Percentiles rank a stretch among this genome's conserved stretches.
These are phyloP conservation scores for Mus musculus DNA, from an alignment of 2,113 vertebrate genomes.

Conservation along the genomic window GRCm39 chr4:77090501-77091000, in stretches of 20 bases:
- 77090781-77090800: neutral
- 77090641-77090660: neutral
- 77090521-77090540: neutral
- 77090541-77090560: neutral
- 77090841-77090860: neutral
- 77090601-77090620: neutral
- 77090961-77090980: neutral
- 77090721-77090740: constrained; percentile 1
- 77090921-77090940: neutral
- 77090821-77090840: constrained; percentile 20
- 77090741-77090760: constrained; percentile 19
- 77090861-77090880: neutral
- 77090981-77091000: neutral
- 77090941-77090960: neutral
- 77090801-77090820: neutral
- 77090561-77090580: constrained; percentile 15
- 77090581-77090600: neutral
- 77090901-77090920: neutral
- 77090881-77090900: neutral
- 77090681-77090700: constrained; percentile 16
- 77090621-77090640: neutral
- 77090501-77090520: constrained; percentile 66
- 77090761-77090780: neutral
- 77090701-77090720: neutral
- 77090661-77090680: neutral